Evolutionary conservation across 2,113 vertebrate genomes (phyloP).

Genomic region (Dipodomys merriami): DNA sequence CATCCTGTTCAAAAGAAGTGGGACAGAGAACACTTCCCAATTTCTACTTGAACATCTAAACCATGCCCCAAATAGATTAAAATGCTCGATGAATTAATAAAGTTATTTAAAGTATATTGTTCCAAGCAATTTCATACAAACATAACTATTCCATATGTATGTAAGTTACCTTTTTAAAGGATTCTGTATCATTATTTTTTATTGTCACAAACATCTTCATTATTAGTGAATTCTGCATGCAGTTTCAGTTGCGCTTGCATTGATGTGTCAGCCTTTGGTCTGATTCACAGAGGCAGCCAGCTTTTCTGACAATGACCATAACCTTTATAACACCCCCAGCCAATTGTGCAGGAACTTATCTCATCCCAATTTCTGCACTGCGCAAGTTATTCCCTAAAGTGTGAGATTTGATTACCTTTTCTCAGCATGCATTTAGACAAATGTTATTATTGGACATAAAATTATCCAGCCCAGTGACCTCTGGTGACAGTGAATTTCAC

Average conservation of each 20-base stretch:
- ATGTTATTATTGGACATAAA: constrained; percentile 84
- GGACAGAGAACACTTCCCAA: background rate
- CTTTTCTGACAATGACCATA: constrained; percentile 48
- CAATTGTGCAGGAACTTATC: constrained; percentile 76
- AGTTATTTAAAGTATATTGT: background rate
- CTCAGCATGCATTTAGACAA: constrained; percentile 83
- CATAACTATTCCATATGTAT: background rate
- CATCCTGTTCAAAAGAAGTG: fast-evolving
- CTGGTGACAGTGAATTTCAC: constrained; percentile 80
- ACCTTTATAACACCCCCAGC: constrained; percentile 56
- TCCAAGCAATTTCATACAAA: background rate
- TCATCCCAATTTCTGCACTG: constrained; percentile 75
- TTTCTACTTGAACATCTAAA: background rate
- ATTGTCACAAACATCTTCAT: background rate
- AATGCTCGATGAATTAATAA: background rate
- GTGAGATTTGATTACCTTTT: constrained; percentile 84
- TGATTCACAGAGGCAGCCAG: background rate
- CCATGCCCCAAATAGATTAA: background rate
- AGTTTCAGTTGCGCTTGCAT: background rate
- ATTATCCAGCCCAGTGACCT: constrained; percentile 83
- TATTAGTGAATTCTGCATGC: constrained; percentile 24
- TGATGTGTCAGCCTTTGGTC: background rate
- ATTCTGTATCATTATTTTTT: background rate
- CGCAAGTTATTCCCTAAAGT: constrained; percentile 81
- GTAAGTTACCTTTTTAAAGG: background rate